A percentile compares a stretch with the other conserved stretches of the same genome.
These are phyloP conservation scores for Coracias cyanogaster DNA, from an alignment of 2,797 vertebrate genomes.

Conservation along the genomic window DNA sequence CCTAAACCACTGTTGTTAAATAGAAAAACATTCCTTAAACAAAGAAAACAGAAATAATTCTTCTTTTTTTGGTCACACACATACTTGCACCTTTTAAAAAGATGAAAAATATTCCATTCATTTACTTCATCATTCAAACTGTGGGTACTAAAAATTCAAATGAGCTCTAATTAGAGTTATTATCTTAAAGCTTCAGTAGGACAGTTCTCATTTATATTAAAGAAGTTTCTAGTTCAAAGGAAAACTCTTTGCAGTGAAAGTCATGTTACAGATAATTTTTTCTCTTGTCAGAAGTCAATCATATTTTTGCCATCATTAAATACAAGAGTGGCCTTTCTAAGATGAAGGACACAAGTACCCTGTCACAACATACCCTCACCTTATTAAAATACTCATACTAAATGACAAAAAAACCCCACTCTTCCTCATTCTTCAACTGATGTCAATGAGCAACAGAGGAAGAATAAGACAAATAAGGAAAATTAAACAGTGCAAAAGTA, in stretches of 20 bases:
- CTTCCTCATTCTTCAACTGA: neutral
- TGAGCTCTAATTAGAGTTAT: slow-evolving; percentile 36
- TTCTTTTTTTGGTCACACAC: neutral
- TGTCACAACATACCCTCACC: neutral
- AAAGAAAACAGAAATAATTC: neutral
- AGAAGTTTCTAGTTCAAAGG: slow-evolving; percentile 22
- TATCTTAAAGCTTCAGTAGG: slow-evolving; percentile 23
- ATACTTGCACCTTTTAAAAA: neutral
- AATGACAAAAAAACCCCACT: rapidly evolving
- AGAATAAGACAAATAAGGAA: neutral
- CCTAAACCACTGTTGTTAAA: neutral
- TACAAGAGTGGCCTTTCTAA: neutral
- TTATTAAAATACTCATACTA: neutral
- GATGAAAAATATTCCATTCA: slow-evolving; percentile 22
- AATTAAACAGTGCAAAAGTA: neutral
- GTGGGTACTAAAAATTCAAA: slow-evolving; percentile 31
- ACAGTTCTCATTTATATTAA: slow-evolving; percentile 20
- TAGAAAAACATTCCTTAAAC: neutral
- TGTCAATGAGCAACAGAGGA: neutral
- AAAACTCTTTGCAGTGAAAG: slow-evolving; percentile 19
- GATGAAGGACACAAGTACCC: neutral
- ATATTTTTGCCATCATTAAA: neutral
- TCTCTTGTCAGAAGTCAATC: slow-evolving; percentile 14
- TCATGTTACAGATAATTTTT: neutral
- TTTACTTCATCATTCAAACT: slow-evolving; percentile 35